Conservation (phyloP, 2,888 invertebrate genomes). For the Glyphotaelius pellucidus region DNA sequence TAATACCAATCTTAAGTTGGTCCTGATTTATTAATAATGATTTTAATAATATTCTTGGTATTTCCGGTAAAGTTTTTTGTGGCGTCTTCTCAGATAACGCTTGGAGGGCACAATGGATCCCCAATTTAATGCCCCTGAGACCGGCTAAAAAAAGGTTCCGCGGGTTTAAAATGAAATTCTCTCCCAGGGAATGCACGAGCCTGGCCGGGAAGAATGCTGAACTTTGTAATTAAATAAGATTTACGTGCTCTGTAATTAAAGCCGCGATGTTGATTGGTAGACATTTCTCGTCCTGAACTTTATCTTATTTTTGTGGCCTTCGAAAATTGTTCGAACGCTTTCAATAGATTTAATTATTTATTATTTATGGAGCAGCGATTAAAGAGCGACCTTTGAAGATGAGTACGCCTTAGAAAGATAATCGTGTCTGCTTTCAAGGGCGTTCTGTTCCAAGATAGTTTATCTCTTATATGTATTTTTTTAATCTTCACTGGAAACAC, state of each 20-base stretch:
- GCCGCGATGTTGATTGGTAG: conserved; percentile 2
- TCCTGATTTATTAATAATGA: neutral
- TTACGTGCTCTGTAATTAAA: conserved; percentile 13
- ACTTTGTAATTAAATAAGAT: conserved; percentile 13
- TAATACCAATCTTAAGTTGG: neutral
- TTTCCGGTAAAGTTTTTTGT: neutral
- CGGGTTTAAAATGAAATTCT: neutral
- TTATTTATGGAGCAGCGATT: neutral
- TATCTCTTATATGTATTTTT: neutral
- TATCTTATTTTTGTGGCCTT: neutral
- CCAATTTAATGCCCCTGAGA: neutral
- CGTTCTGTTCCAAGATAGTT: neutral
- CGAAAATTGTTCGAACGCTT: conserved; percentile 2
- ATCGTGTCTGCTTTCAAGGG: neutral
- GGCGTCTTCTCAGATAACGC: neutral
- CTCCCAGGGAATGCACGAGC: neutral
- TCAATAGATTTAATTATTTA: conserved; percentile 2
- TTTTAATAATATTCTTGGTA: neutral
- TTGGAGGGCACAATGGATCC: neutral
- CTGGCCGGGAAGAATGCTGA: neutral
- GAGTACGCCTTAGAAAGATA: neutral
- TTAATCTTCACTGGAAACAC: too few species aligned
- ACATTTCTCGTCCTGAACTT: neutral
- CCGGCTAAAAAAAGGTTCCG: neutral
- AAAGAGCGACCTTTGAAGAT: neutral